Evolutionary conservation across 2,113 vertebrate species (phyloP), one percentile per base, ranked within the genome.

Genomic region (Melanerpes aurifrons): DNA sequence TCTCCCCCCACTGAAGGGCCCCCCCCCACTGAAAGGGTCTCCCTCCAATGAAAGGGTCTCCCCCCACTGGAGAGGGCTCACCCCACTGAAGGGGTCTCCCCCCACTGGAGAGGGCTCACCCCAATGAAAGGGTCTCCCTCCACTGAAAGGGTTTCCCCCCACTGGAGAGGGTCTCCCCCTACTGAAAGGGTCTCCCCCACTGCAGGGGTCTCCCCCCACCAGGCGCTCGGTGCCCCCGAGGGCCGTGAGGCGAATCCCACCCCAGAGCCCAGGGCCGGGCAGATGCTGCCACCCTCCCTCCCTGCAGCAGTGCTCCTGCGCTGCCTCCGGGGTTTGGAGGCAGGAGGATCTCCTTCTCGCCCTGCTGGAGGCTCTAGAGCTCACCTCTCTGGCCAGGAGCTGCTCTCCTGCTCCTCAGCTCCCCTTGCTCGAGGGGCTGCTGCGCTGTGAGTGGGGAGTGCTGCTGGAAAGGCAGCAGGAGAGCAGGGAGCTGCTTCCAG

Each of bases 201-300:
- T 28, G 17, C 6, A 22, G 29, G 9, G 50, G 20, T 8, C 24
- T 56, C 54, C 29, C 26, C 25, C 24, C 63, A 43, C 17, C 25
- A 69, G n/a, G 11, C 0, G 9, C 4, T 15, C 0, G 4, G 19
- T n/a, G 79, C 75, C 54, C 50, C 5, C 4, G 43, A 43, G 53
- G 53, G 20, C 37, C 61, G 25, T 0, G 0, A 56, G 37, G 59
- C 37, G 50, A 37, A 45, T 58, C 0, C 1, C 2, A 19, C 48
- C 6, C 28, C 28, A 1, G 43, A 58, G 48, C 47, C 54, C 50
- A 67, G 82, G 63, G 8, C 0, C 13, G 37, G 58, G 78, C 7
- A 1, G 48, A 58, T 17, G 45, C 76, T 29, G 71, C 37, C 20
- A 47, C 9, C 4, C 24, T 35, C 70, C 9, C 59, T 64, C 28